Base-by-base conservation (phyloP, 1,140 invertebrate genomes). In the Temnothorax curvispinosus region DNA sequence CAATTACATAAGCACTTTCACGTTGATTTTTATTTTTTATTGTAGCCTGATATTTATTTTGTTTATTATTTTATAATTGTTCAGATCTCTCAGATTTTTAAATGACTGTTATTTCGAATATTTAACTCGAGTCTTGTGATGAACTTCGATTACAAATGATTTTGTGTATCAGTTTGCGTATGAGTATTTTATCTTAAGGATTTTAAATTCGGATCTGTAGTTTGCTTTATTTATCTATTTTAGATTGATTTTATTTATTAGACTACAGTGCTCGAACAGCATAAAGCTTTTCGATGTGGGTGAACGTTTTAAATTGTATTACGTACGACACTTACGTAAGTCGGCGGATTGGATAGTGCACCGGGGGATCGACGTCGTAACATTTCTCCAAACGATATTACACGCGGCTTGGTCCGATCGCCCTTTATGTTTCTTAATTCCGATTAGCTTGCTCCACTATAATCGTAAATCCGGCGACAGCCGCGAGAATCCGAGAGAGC, bases 401-500 rank as follows among this genome's bases (percentile, higher is more conserved):
- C 71, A 21, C 27, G 18, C 18, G 4, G 8, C n/a, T 32, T 13
- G 67, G 7, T 47, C 18, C 18, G 38, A 72, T 60, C 60, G 38
- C 27, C 74, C 21, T 50, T 38, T 5, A 38, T 41, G 81, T 71
- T 88, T 88, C 86, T 89, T 91, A 89, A 91, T 91, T 89, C 86
- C 81, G 81, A 91, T 91, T 89, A 91, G 58, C 50, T 54, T 71
- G 77, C 60, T 76, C 27, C 38, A 85, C 89, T 89, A 93, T 92
- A 92, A 92, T 60, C 91, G 82, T 93, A 91, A 93, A 92, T 91
- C 62, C 21, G 27, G 56, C 9, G 38, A 77, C 47, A 65, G 62
- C 47, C 80, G 75, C 80, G 75, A 41, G 85, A 89, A 87, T 44
- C 60, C 50, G 27, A 38, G 27, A 38, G 47, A 32, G 58, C 44